These are phyloP conservation scores for Phodopus roborovskii DNA, from an alignment of 2,113 vertebrate genomes.

Conservation along the genomic window DNA sequence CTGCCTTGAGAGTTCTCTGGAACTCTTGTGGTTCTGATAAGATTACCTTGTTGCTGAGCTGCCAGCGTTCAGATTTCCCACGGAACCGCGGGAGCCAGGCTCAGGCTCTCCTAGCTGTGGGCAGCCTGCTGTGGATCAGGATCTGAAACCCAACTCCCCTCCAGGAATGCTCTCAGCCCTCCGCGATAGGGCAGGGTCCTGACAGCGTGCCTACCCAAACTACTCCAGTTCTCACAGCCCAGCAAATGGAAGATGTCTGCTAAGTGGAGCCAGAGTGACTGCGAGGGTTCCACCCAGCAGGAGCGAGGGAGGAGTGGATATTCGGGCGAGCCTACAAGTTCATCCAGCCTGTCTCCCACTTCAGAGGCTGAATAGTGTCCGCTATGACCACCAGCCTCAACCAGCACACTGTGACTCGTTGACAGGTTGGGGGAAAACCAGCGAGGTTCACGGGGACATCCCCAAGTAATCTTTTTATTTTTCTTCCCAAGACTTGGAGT, in stretches of 20 bases:
- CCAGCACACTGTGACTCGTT: not conserved
- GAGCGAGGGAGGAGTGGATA: not conserved
- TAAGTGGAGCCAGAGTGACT: not conserved
- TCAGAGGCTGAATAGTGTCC: not conserved
- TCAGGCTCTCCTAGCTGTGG: not conserved
- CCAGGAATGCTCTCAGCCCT: conserved; percentile 42
- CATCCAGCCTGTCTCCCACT: not conserved
- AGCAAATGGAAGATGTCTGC: not conserved
- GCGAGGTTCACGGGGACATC: not conserved
- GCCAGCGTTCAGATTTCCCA: conserved; percentile 71
- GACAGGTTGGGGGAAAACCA: not conserved
- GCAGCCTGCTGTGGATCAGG: not conserved
- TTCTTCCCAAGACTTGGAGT: not conserved
- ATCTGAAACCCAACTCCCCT: conserved; percentile 59
- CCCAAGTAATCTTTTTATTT: not conserved
- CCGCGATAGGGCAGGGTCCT: not conserved
- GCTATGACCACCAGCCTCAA: not conserved
- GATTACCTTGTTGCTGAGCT: conserved; percentile 26
- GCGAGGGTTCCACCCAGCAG: not conserved
- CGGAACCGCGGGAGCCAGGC: not conserved
- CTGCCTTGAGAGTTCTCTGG: conserved; percentile 60
- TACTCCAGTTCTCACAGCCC: not conserved
- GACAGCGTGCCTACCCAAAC: not conserved
- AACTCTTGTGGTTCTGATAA: conserved; percentile 69
- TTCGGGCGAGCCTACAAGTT: not conserved